These are phyloP conservation scores for Euborellia annulipes DNA, from an alignment of 1,140 invertebrate genomes.

Conservation along the genomic window DNA sequence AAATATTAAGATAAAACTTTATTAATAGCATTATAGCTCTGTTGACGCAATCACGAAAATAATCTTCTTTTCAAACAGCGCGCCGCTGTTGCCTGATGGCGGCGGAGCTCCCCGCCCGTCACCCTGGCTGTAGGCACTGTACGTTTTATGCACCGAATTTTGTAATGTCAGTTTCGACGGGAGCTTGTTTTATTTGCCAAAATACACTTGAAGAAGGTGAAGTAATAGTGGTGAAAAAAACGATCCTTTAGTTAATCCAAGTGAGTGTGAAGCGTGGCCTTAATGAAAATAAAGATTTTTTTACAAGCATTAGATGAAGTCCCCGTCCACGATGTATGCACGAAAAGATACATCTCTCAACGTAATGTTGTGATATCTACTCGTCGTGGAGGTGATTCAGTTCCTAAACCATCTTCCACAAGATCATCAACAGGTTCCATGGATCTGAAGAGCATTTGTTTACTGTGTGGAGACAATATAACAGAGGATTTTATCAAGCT, in stretches of 20 bases:
- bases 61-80: too few relatives aligned
- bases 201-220: constrained; percentile 1
- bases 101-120: too few relatives aligned
- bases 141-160: too few relatives aligned
- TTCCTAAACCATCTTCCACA: constrained; percentile 6
- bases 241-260: constrained; percentile 8
- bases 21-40: too few relatives aligned
- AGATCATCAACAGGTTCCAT: constrained; percentile 4
- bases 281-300: constrained; percentile 12
- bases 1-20: too few relatives aligned
- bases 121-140: too few relatives aligned
- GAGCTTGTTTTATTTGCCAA: constrained; percentile 2
- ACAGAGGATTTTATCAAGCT: constrained; percentile 12
- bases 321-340: constrained; percentile 10
- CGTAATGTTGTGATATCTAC: constrained; percentile 12
- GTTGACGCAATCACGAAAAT: too few relatives aligned
- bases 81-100: too few relatives aligned
- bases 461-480: constrained; percentile 14
- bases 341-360: constrained; percentile 12
- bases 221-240: constrained; percentile 6
- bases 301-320: constrained; percentile 12
- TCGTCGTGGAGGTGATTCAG: constrained; percentile 13
- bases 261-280: constrained; percentile 12
- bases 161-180: too few relatives aligned
- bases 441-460: constrained; percentile 13